These are phyloP conservation scores for Solea solea DNA, from an alignment of 2,113 vertebrate genomes.

Conservation along the genomic window DNA sequence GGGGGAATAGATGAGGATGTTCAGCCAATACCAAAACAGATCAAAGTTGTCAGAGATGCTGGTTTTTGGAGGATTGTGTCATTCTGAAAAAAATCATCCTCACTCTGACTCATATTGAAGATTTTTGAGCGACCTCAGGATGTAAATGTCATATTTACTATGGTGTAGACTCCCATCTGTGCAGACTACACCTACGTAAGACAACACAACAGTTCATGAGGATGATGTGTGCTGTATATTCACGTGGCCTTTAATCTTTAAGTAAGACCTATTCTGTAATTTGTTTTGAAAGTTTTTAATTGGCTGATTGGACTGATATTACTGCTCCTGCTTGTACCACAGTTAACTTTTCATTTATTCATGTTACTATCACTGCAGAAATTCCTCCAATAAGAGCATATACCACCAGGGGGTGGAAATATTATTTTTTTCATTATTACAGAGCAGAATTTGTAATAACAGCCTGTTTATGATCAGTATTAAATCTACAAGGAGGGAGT, in stretches of 20 bases:
- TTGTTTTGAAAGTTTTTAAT: not conserved
- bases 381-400: not conserved
- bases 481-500: not conserved
- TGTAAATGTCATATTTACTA: too few species aligned
- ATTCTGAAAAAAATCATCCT: not conserved
- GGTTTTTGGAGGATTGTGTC: constrained; percentile 6
- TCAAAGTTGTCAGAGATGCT: constrained; percentile 10
- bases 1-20: not conserved
- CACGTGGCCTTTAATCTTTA: not conserved
- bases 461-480: not conserved
- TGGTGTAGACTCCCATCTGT: too few species aligned
- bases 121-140: not conserved
- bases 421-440: not conserved
- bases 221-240: not conserved
- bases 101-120: not conserved
- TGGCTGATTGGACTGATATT: not conserved
- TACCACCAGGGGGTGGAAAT: not conserved
- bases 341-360: not conserved
- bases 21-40: constrained; percentile 25
- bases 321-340: not conserved
- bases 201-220: not conserved
- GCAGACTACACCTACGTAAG: not conserved
- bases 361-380: not conserved
- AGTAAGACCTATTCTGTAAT: not conserved
- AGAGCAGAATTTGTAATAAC: not conserved